Evolutionary conservation across 2,113 vertebrate species (phyloP), one percentile per base, ranked within the genome.

Genomic region (Isurus oxyrinchus): DNA sequence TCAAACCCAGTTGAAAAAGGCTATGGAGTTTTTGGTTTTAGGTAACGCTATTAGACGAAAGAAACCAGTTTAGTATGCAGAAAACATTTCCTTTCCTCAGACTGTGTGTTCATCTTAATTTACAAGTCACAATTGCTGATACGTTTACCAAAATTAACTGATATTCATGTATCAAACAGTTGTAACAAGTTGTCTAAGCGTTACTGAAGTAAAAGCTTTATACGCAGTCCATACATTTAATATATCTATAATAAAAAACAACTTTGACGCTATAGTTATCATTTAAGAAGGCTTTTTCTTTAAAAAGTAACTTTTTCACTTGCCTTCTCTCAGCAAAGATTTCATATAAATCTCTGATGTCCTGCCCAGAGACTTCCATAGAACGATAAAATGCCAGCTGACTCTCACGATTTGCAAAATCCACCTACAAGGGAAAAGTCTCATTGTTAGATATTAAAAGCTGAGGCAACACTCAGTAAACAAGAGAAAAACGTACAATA

Each of bases 331-430:
- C 99, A 87, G 98, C 98, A 96, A 99, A 98, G 97, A 99, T 98
- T 97, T 99, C 99, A 84, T 99, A 99, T 86, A 99, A 99, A 97
- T 99, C 99, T 98, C 99, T 98, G 97, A 99, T 99, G 96, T 99
- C 99, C 96, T 99, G 99, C 96, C 99, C 99, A 96, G 99, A 99
- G 97, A 99, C 98, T 97, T 99, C 99, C 99, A 99, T 99, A 97
- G 99, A 99, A 97, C 99, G 99, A 97, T 99, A 99, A 97, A 99
- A 99, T 31, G 99, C 98, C 98, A 99, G 97, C 97, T 99, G 99
- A 98, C 99, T 99, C 97, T 99, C 99, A 87, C 99, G 99, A 98
- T 99, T 99, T 96, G 99, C 99, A 98, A 99, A 99, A 97, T 99
- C 99, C 98, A 99, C 99, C 99, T 98, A 97, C 94, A 97, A 96